phyloP scores from a whole-genome alignment of 2,797 vertebrate species.

The Sebastes kiyomatsui region DNA sequence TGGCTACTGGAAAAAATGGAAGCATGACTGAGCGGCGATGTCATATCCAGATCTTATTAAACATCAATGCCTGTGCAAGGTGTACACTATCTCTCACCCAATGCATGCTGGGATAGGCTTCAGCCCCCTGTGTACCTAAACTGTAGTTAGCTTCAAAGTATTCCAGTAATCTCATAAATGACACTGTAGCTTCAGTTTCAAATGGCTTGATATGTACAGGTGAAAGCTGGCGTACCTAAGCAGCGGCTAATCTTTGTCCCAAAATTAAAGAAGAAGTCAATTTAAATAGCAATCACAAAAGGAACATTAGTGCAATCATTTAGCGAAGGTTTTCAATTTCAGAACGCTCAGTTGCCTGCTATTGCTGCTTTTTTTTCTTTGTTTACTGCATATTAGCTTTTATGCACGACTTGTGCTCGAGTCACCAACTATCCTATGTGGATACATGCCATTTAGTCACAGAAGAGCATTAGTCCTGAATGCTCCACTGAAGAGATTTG shows the following conservation, averaged over 20 bases:
- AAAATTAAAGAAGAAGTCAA: constrained; percentile 11
- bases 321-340: constrained; percentile 19
- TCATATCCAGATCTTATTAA: neutral
- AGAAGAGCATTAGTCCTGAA: constrained; percentile 8
- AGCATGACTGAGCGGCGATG: neutral
- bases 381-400: constrained; percentile 41
- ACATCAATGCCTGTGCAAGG: neutral
- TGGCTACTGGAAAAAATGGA: neutral
- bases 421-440: constrained; percentile 1
- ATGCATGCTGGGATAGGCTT: neutral
- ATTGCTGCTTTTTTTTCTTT: constrained; percentile 6
- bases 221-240: neutral
- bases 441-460: constrained; percentile 2
- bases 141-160: neutral
- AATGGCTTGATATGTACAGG: neutral
- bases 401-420: constrained; percentile 17
- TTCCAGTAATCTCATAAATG: neutral
- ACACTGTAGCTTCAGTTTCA: neutral
- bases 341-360: neutral
- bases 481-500: constrained; percentile 13
- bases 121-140: neutral
- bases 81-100: neutral
- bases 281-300: constrained; percentile 18
- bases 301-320: constrained; percentile 21
- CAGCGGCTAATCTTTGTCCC: neutral